Evolutionary conservation across 2,797 vertebrate species (phyloP).

Genomic region (Coranthus polyacanthus): DNA sequence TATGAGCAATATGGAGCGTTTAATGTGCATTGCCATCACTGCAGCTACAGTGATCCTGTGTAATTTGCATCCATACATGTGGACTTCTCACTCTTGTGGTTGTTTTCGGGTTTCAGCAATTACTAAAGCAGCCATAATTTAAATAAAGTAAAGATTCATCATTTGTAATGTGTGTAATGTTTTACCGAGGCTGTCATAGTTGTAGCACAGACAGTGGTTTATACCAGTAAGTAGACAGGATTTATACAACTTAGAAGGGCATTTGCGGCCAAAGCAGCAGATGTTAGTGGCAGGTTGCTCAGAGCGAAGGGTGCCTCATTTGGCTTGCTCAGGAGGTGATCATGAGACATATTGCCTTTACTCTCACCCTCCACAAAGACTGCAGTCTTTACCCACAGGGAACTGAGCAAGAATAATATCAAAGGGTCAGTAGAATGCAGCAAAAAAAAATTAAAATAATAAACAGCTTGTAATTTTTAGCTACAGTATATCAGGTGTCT

Average conservation of each 20-base stretch:
- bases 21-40: constrained; percentile 15
- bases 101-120: constrained; percentile 26
- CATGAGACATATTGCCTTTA: constrained; percentile 77
- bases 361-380: constrained; percentile 56
- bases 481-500: too few species aligned
- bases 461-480: constrained; percentile 4
- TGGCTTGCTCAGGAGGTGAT: constrained; percentile 77
- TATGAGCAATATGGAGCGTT: constrained; percentile 17
- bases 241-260: constrained; percentile 44
- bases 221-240: constrained; percentile 22
- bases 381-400: constrained; percentile 32
- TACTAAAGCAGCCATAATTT: not conserved
- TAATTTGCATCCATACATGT: constrained; percentile 16
- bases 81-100: constrained; percentile 17
- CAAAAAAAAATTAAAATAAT: not conserved
- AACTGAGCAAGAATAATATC: constrained; percentile 39
- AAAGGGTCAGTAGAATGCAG: constrained; percentile 42
- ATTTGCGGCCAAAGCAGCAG: constrained; percentile 74
- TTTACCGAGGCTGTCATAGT: constrained; percentile 8
- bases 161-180: constrained; percentile 2
- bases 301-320: constrained; percentile 75
- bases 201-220: constrained; percentile 1
- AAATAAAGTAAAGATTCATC: constrained; percentile 6
- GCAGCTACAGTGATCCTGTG: constrained; percentile 17
- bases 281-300: constrained; percentile 81